Evolutionary conservation across 2,888 invertebrate species (phyloP).

Genomic region (Criorhina ranunculi): DNA sequence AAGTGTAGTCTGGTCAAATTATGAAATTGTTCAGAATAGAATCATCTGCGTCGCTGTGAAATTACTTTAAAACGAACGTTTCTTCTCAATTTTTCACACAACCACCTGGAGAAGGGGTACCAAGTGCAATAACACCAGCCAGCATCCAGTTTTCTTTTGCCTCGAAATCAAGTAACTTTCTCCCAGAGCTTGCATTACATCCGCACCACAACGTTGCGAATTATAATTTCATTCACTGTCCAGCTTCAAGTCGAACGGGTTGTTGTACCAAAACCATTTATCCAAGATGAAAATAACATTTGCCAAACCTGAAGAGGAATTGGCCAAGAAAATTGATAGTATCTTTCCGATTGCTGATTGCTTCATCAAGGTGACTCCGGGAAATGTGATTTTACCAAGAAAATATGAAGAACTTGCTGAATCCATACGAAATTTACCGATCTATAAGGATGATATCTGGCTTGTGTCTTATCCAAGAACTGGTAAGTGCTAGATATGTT

Average conservation of each 20-base stretch:
- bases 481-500: conserved; percentile 86
- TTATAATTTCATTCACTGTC: conserved; percentile 13
- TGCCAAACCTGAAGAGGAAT: conserved; percentile 87
- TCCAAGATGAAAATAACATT: conserved; percentile 83
- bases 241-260: conserved; percentile 15
- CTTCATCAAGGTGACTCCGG: conserved; percentile 90
- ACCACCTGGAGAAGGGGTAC: conserved; percentile 15
- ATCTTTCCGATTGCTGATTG: conserved; percentile 89
- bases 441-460: conserved; percentile 92
- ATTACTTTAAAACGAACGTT: background rate
- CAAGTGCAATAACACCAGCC: conserved; percentile 35
- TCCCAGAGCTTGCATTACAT: conserved; percentile 34
- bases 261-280: conserved; percentile 23
- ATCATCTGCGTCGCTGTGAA: no score
- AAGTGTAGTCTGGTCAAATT: no score
- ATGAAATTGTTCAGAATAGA: no score
- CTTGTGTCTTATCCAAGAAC: conserved; percentile 95
- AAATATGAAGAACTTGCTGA: conserved; percentile 89
- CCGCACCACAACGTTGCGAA: conserved; percentile 1
- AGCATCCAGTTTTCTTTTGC: conserved; percentile 49
- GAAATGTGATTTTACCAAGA: conserved; percentile 89
- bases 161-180: conserved; percentile 47
- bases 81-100: background rate
- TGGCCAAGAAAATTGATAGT: conserved; percentile 87
- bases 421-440: conserved; percentile 89